A percentile compares a stretch with the other conserved stretches of the same genome.
phyloP scores from a whole-genome alignment of 2,113 vertebrate genomes.

The Pachycephala philippinensis region DNA sequence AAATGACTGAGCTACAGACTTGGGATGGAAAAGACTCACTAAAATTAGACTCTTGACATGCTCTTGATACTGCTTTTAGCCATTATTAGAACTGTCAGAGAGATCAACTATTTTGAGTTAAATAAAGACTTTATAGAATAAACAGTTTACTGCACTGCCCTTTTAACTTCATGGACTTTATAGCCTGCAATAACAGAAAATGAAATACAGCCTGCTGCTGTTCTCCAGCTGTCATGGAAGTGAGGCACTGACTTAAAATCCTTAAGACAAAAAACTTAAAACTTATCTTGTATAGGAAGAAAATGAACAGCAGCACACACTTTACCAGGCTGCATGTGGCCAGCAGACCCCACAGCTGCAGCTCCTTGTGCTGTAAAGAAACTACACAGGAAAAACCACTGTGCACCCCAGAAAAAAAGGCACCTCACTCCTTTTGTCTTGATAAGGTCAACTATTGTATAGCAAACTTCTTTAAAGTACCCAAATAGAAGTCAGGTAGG shows the following conservation, averaged over 20 bases:
- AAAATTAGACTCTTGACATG: slow-evolving; percentile 9
- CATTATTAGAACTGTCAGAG: not conserved
- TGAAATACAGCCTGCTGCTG: not conserved
- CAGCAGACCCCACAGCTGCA: not conserved
- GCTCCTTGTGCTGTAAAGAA: not conserved
- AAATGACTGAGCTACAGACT: not conserved
- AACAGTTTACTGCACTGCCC: not conserved
- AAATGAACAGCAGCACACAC: not conserved
- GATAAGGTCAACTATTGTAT: not conserved
- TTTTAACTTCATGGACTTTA: not conserved
- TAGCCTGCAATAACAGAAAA: not conserved
- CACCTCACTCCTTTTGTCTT: not conserved
- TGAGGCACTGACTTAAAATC: not conserved
- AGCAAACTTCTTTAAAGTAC: not conserved
- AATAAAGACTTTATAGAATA: not conserved
- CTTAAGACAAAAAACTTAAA: not conserved
- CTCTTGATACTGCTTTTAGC: not conserved
- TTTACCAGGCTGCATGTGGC: not conserved
- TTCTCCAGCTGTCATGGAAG: not conserved
- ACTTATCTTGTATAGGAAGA: not conserved
- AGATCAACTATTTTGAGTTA: not conserved
- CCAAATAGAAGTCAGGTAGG: not conserved
- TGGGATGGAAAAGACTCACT: not conserved
- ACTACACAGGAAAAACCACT: not conserved
- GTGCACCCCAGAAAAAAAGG: not conserved